Conservation (phyloP, 2,888 invertebrate species). For the Ochropleura leucogaster region DNA sequence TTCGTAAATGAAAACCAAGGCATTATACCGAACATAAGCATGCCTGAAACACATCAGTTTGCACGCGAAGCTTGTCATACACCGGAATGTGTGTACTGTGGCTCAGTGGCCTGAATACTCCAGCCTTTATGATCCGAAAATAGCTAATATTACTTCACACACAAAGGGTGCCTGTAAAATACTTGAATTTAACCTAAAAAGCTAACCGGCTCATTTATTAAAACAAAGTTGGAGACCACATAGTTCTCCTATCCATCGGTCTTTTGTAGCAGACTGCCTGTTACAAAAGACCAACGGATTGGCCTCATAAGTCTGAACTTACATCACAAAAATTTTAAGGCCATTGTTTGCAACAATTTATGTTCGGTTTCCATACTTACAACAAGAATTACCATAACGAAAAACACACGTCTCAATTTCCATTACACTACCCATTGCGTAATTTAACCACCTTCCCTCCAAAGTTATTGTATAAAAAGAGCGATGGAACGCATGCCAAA, state of each 20-base stretch:
- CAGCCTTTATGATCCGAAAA: conserved; percentile 36
- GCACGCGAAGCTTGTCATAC: background rate
- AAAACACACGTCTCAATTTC: background rate
- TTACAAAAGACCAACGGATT: conserved; percentile 13
- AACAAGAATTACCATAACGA: conserved; percentile 1
- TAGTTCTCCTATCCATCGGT: no score
- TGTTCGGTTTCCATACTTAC: conserved; percentile 27
- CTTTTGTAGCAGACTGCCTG: no score
- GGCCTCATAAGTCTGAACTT: conserved; percentile 26
- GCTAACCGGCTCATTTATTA: conserved; percentile 22
- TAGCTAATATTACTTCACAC: conserved; percentile 24
- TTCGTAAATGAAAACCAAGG: background rate
- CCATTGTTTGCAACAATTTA: conserved; percentile 44
- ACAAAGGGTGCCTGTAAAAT: conserved; percentile 20
- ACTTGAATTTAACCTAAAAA: conserved; percentile 7
- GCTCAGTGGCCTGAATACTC: conserved; percentile 39
- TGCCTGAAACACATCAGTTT: conserved; percentile 17
- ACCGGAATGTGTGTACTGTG: conserved; percentile 30
- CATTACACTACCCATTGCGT: conserved; percentile 9
- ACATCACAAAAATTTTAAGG: conserved; percentile 31
- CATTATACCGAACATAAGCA: conserved; percentile 7
- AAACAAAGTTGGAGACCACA: conserved; percentile 9
- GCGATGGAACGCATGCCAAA: conserved; percentile 6
- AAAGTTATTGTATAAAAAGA: background rate
- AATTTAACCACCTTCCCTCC: no score